Conservation (phyloP, 2,113 vertebrate species). For the Tricholaema leucomelas region DNA sequence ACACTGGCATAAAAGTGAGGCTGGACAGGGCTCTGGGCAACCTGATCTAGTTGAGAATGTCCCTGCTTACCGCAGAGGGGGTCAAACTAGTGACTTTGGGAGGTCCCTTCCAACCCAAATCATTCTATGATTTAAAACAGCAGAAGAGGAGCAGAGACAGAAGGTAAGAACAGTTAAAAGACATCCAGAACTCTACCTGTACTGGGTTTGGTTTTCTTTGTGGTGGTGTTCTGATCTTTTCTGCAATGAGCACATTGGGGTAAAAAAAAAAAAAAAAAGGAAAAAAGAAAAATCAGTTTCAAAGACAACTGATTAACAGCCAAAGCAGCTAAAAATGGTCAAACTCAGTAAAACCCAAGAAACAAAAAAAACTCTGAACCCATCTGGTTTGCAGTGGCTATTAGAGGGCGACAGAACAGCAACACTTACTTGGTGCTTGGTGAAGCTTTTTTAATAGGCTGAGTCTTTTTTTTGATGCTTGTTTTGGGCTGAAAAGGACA, state of each 20-base stretch:
- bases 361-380: background rate
- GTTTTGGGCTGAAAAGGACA: slow-evolving; percentile 60
- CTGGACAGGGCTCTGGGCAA: no score
- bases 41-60: no score
- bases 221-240: slow-evolving; percentile 31
- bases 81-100: no score
- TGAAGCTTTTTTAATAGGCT: slow-evolving; percentile 29
- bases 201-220: slow-evolving; percentile 6
- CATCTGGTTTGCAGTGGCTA: rapidly evolving
- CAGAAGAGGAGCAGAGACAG: no score
- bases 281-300: background rate
- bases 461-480: slow-evolving; percentile 29
- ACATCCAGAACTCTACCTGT: slow-evolving; percentile 34
- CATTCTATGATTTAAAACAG: no score
- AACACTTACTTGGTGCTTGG: slow-evolving; percentile 61
- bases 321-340: background rate
- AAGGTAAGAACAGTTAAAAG: background rate
- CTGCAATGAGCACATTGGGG: slow-evolving; percentile 3
- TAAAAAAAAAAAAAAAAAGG: background rate
- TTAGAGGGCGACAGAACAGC: rapidly evolving
- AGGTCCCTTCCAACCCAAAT: no score
- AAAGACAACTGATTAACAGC: background rate
- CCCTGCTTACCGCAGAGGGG: no score
- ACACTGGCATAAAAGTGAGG: no score
- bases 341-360: background rate